A percentile compares a stretch with the other conserved stretches of the same genome.
These are phyloP conservation scores for Sphaerophoria taeniata DNA, from an alignment of 2,888 invertebrate genomes.

Conservation along the genomic window DNA sequence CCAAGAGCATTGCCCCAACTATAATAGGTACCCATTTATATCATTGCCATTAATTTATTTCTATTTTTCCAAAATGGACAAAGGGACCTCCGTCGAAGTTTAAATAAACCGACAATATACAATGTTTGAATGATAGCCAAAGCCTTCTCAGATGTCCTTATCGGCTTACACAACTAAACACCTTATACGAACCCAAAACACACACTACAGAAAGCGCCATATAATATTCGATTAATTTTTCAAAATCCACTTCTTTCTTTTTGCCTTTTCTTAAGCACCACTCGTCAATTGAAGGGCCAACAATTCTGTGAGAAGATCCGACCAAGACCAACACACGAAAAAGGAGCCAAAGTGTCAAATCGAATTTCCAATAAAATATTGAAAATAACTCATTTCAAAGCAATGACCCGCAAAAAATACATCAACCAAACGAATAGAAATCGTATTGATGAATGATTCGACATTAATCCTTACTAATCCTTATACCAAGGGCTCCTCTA, in stretches of 20 bases:
- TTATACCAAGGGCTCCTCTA: slow-evolving; percentile 48
- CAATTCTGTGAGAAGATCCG: slow-evolving; percentile 4
- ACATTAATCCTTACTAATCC: slow-evolving; percentile 80
- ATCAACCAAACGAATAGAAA: slow-evolving; percentile 59
- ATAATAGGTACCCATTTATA: too few relatives aligned
- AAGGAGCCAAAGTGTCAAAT: slow-evolving; percentile 60
- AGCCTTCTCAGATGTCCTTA: slow-evolving; percentile 56
- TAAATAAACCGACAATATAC: slow-evolving; percentile 8
- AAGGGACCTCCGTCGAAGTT: slow-evolving; percentile 18
- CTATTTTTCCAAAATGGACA: too few relatives aligned
- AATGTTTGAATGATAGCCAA: slow-evolving; percentile 54
- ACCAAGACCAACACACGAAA: too few relatives aligned
- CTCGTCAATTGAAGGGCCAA: slow-evolving; percentile 48
- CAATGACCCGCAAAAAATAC: slow-evolving; percentile 34
- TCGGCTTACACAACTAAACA: slow-evolving; percentile 36
- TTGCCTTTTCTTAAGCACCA: slow-evolving; percentile 9
- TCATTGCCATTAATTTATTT: too few relatives aligned
- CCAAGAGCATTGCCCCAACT: too few relatives aligned
- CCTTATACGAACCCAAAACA: slow-evolving; percentile 35
- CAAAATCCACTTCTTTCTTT: background rate
- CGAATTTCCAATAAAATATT: slow-evolving; percentile 48
- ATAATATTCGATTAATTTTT: slow-evolving; percentile 60
- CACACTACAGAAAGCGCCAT: slow-evolving; percentile 68
- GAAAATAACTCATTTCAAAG: slow-evolving; percentile 45
- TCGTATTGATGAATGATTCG: slow-evolving; percentile 80